Percentiles rank a stretch among this genome's conserved stretches.
Evolutionary conservation across 1,140 invertebrate species (phyloP).

Genomic region (Ostrea denselamellosa): DNA sequence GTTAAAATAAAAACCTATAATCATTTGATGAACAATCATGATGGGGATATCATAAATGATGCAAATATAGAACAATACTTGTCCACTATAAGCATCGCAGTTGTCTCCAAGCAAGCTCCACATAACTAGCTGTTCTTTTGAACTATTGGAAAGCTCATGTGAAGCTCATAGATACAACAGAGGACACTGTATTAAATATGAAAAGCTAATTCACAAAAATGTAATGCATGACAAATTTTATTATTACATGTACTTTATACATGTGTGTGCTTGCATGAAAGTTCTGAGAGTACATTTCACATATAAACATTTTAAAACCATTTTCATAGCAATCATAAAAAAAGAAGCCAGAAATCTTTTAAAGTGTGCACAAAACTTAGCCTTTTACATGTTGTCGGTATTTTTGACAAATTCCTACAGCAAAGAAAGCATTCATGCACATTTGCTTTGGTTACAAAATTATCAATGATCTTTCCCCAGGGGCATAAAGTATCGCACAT

Average conservation of each 20-base stretch:
- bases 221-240: neutral
- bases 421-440: conserved; percentile 8
- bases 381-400: neutral
- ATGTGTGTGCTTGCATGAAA: conserved; percentile 18
- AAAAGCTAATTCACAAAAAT: conserved; percentile 8
- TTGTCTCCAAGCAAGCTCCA: conserved; percentile 22
- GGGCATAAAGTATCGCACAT: neutral
- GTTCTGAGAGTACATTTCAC: neutral
- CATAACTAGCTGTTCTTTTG: neutral
- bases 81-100: conserved; percentile 8
- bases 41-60: neutral
- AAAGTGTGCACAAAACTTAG: conserved; percentile 3
- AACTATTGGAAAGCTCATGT: neutral
- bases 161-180: conserved; percentile 13
- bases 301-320: neutral
- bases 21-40: neutral
- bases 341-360: neutral
- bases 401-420: neutral
- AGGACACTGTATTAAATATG: neutral
- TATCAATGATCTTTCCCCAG: neutral
- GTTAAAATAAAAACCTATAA: neutral
- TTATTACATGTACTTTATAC: neutral
- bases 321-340: neutral
- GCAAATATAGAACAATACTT: neutral
- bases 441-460: neutral